Evolutionary conservation across 2,113 vertebrate genomes (phyloP), one percentile per base, ranked within the genome.

Genomic region (Callionymus lyra): DNA sequence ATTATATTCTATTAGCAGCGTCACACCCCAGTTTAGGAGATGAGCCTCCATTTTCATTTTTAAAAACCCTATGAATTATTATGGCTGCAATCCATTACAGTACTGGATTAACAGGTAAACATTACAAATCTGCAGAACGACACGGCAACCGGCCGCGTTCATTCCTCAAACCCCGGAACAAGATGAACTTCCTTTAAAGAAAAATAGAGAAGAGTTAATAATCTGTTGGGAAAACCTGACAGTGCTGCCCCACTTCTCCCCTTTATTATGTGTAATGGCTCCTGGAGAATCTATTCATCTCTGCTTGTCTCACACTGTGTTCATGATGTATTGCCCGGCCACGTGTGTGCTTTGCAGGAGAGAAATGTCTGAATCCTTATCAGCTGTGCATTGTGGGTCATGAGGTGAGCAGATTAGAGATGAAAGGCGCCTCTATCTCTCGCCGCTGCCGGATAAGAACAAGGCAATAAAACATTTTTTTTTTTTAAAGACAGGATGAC

Each of bases 141-240:
- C 21, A 4, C 21, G 4, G 83, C 91, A 86, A 51, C 68, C 65
- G 75, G n/a, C 76, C 18, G 60, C 42, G 81, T 87, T 75, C 87
- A 76, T 89, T 90, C 85, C 86, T 85, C 84, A 87, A 79, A 86
- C 69, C 79, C 79, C 74, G 75, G 88, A 90, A 90, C 89, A 90
- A 89, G 90, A 79, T 53, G 31, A 53, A 82, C 82, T 88, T 84
- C 83, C 84, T 85, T 78, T 74, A 81, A 37, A 75, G 36, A 9
- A 38, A 63, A 84, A 79, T 79, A 61, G 21, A 83, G 81, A 76
- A 70, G 74, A 86, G 80, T 81, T 56, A 56, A 80, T 85, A 85
- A 92, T 92, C 90, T 91, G 87, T 80, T 70, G 77, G 84, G 83
- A 77, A 72, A 63, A 69, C 57, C 47, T 44, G 21, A 27, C 21